phyloP scores from a whole-genome alignment of 2,113 vertebrate genomes.

The Urocolius indicus region DNA sequence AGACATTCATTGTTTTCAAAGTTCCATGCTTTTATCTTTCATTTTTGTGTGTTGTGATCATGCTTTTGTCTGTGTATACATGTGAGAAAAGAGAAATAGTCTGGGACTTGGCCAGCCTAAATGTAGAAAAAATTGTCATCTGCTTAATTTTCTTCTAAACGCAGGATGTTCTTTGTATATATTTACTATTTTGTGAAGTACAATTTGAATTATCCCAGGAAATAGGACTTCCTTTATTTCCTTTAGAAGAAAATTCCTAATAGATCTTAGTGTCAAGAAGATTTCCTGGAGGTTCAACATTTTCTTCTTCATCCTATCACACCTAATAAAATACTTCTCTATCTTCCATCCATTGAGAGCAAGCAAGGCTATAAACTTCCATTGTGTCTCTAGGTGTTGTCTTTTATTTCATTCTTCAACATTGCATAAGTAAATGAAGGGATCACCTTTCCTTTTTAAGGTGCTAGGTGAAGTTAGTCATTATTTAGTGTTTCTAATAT shows the following conservation, averaged over 20 bases:
- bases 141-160: slow-evolving; percentile 12
- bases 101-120: slow-evolving; percentile 23
- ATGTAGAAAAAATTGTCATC: slow-evolving; percentile 14
- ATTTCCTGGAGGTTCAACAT: slow-evolving; percentile 40
- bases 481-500: background rate
- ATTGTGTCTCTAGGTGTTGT: background rate
- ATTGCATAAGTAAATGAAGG: background rate
- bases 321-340: slow-evolving; percentile 16
- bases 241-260: slow-evolving; percentile 42
- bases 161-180: slow-evolving; percentile 70
- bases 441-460: background rate
- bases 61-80: background rate
- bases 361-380: background rate
- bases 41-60: background rate
- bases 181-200: slow-evolving; percentile 53
- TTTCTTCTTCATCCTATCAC: slow-evolving; percentile 21
- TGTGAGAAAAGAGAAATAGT: background rate
- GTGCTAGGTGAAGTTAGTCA: background rate
- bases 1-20: background rate
- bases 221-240: slow-evolving; percentile 46
- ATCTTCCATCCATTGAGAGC: background rate
- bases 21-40: background rate
- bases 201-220: slow-evolving; percentile 60
- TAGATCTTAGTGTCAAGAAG: slow-evolving; percentile 57
- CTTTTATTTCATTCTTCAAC: background rate